A percentile compares a stretch with the other conserved stretches of the same genome.
Conservation (phyloP, 1,140 invertebrate species). For the Odontomachus brunneus region DNA sequence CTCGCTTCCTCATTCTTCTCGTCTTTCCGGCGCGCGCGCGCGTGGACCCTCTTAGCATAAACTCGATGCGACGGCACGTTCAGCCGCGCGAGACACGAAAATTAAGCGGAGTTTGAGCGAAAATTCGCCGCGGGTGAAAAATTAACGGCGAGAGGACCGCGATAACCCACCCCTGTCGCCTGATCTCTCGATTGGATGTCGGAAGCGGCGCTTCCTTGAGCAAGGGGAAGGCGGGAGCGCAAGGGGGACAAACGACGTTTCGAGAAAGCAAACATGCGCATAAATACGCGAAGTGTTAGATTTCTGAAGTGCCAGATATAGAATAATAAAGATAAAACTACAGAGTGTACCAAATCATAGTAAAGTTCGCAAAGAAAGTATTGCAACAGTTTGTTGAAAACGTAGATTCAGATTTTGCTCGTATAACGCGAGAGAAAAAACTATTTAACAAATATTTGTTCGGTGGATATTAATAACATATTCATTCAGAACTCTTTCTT, state of each 20-base stretch:
- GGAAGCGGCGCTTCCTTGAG: background rate
- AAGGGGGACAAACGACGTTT: background rate
- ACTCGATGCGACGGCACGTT: conserved; percentile 77
- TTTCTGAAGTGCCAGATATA: background rate
- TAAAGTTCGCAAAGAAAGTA: too few relatives aligned
- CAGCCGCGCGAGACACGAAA: conserved; percentile 71
- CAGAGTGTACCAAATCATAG: too few relatives aligned
- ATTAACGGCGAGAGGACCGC: conserved; percentile 56
- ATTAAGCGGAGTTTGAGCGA: conserved; percentile 71
- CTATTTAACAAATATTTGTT: too few relatives aligned
- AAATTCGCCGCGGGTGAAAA: conserved; percentile 59
- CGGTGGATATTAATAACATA: too few relatives aligned
- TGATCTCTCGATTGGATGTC: conserved; percentile 5
- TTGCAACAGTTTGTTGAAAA: too few relatives aligned
- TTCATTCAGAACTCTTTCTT: too few relatives aligned
- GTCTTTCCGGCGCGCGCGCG: conserved; percentile 61
- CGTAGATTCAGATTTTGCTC: too few relatives aligned
- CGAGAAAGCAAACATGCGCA: background rate
- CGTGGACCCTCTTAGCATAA: conserved; percentile 68
- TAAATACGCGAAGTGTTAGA: background rate
- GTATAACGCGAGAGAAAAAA: too few relatives aligned
- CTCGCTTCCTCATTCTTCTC: conserved; percentile 63
- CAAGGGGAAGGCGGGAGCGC: background rate
- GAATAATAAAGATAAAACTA: too few relatives aligned
- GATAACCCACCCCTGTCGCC: background rate